Conservation (phyloP, 2,888 invertebrate genomes). For the Endotricha flammealis region DNA sequence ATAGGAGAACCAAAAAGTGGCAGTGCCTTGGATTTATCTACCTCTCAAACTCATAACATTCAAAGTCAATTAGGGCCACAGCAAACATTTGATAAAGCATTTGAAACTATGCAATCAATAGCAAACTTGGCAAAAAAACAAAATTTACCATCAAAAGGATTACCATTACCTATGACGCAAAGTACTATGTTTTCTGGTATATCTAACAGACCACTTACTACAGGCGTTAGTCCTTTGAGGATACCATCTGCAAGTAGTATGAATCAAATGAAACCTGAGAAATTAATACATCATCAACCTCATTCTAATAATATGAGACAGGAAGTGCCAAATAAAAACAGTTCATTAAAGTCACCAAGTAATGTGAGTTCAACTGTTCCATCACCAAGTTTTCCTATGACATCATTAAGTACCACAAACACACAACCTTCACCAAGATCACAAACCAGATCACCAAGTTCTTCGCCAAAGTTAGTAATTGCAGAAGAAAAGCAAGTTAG, state of each 20-base stretch:
- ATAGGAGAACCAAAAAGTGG: constrained; percentile 49
- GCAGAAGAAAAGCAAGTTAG: constrained; percentile 68
- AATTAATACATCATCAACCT: constrained; percentile 34
- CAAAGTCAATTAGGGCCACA: constrained; percentile 61
- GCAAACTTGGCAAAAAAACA: constrained; percentile 73
- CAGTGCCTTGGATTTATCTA: constrained; percentile 68
- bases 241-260: constrained; percentile 49
- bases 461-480: constrained; percentile 71
- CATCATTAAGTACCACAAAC: constrained; percentile 41
- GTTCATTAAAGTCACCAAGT: constrained; percentile 37
- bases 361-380: constrained; percentile 38
- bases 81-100: constrained; percentile 59
- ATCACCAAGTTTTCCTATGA: constrained; percentile 45
- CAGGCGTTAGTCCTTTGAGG: constrained; percentile 46
- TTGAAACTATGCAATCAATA: constrained; percentile 75
- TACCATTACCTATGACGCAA: constrained; percentile 45
- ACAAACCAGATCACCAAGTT: constrained; percentile 72
- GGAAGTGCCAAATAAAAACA: constrained; percentile 44
- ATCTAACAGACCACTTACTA: constrained; percentile 42
- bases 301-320: constrained; percentile 39
- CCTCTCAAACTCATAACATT: constrained; percentile 63
- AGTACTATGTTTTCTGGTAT: constrained; percentile 47
- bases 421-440: constrained; percentile 61
- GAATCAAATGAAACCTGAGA: constrained; percentile 56
- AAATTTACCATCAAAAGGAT: constrained; percentile 51